phyloP scores from a whole-genome alignment of 2,113 vertebrate genomes.

The Myotis yumanensis region DNA sequence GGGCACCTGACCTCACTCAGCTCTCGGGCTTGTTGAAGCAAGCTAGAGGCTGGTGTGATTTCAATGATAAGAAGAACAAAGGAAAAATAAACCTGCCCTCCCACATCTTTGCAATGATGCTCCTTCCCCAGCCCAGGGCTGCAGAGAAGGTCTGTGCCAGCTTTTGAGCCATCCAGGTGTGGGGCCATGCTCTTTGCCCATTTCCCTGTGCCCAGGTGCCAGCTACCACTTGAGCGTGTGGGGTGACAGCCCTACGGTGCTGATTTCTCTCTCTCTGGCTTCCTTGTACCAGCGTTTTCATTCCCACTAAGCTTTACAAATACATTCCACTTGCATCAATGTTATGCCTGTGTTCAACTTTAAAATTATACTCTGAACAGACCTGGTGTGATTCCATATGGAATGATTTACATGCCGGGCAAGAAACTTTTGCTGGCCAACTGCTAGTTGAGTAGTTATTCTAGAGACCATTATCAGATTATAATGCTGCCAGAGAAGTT shows the following conservation, averaged over 20 bases:
- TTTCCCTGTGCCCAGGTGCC: neutral
- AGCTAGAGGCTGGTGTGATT: neutral
- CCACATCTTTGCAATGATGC: accelerated
- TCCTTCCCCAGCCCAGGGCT: neutral
- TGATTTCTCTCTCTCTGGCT: constrained; percentile 38
- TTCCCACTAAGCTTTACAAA: constrained; percentile 81
- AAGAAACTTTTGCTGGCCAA: constrained; percentile 81
- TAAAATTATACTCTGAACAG: constrained; percentile 85
- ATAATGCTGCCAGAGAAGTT: constrained; percentile 78
- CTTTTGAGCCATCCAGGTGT: neutral
- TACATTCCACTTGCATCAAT: constrained; percentile 83
- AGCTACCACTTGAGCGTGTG: neutral
- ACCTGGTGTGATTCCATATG: constrained; percentile 84
- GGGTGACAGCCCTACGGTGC: neutral
- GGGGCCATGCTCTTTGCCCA: neutral
- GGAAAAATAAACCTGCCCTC: too few relatives aligned
- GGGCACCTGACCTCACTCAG: neutral
- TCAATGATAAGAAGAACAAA: neutral
- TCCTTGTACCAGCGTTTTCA: constrained; percentile 65
- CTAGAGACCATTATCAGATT: constrained; percentile 81
- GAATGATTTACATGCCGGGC: constrained; percentile 84
- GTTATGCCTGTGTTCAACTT: constrained; percentile 88
- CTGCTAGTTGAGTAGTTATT: constrained; percentile 79
- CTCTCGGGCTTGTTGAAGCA: neutral
- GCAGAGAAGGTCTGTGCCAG: neutral